Base-by-base conservation (phyloP, 2,888 invertebrate species). In the Neria commutata region DNA sequence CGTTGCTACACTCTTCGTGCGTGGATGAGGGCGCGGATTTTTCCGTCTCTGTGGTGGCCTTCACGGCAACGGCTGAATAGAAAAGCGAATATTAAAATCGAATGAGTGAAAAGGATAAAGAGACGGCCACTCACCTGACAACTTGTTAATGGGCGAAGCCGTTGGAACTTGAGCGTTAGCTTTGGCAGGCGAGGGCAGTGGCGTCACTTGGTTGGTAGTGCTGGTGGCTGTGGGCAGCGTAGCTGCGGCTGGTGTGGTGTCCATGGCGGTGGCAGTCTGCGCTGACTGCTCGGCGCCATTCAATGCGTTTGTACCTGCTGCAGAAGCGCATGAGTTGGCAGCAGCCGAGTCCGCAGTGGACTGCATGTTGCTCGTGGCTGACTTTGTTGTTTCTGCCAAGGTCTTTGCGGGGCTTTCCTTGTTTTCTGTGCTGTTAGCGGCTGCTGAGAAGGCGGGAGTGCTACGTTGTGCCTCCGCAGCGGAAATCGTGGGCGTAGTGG, bases 401-500 rank as follows among this genome's bases (percentile, higher is more conserved):
- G 54, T 14, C 55, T 70, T 69, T 17, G 62, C 48, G 1, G 68
- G 56, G 1, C 63, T 59, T 40, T 60, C 60, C 40, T 55, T 60
- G 54, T 5, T 33, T 21, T 21, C 24, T 11, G 23, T 16, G 11
- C 16, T 33, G 10, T 61, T 62, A 3, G 23, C n/a, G 10, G 61
- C 56, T 26, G 64, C 59, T 46, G 60, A 33, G n/a, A n/a, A n/a
- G 5, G 59, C 54, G 2, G 58, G 46, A 8, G 62, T 48, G n/a
- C 23, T 29, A 23, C 47, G 53, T 33, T 54, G 26, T 11, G 29
- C 17, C 6, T 42, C 50, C 14, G 53, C 55, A 58, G 47, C 19
- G 66, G 64, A 2, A 62, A 4, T 68, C 66, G 61, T 70, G 65
- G 21, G 73, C 3, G 67, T 62, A 14, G 71, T 64, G 2, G 62